phyloP scores from a whole-genome alignment of 1,140 invertebrate species.

The Meloidogyne floridensis region DNA sequence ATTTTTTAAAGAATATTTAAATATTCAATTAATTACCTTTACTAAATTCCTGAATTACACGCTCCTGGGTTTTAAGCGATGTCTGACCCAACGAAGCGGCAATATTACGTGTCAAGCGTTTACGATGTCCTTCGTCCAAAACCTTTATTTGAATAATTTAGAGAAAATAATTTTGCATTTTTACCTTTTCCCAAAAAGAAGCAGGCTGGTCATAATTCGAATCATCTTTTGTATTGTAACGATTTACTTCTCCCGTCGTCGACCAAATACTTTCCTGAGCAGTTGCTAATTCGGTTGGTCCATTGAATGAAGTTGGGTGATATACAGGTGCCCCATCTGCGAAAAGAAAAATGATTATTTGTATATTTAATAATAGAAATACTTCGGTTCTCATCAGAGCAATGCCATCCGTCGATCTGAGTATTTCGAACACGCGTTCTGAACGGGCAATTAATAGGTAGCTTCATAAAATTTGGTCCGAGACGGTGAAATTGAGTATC shows the following conservation, averaged over 20 bases:
- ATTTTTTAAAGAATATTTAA: background rate
- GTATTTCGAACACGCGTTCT: slow-evolving; percentile 74
- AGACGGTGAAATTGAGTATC: slow-evolving; percentile 92
- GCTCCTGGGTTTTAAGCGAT: slow-evolving; percentile 79
- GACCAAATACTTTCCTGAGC: slow-evolving; percentile 57
- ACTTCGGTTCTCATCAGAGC: slow-evolving; percentile 66
- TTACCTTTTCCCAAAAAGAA: slow-evolving; percentile 76
- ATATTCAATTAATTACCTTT: slow-evolving; percentile 52
- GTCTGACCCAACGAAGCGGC: slow-evolving; percentile 77
- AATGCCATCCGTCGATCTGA: slow-evolving; percentile 83
- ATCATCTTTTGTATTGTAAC: slow-evolving; percentile 71
- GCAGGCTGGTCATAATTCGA: slow-evolving; percentile 86
- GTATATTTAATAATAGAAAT: background rate
- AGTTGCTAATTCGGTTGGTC: slow-evolving; percentile 71
- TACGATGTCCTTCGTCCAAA: slow-evolving; percentile 75
- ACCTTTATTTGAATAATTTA: slow-evolving; percentile 68
- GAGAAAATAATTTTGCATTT: background rate
- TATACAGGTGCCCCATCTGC: slow-evolving; percentile 82
- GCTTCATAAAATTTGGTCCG: slow-evolving; percentile 86
- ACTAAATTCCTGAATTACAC: slow-evolving; percentile 68
- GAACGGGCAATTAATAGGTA: slow-evolving; percentile 93
- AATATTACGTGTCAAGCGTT: slow-evolving; percentile 79
- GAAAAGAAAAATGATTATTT: background rate
- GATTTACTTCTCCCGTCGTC: slow-evolving; percentile 70
- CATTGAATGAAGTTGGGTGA: slow-evolving; percentile 90